phyloP scores from a whole-genome alignment of 2,888 invertebrate genomes.

The Aphidius colemani region DNA sequence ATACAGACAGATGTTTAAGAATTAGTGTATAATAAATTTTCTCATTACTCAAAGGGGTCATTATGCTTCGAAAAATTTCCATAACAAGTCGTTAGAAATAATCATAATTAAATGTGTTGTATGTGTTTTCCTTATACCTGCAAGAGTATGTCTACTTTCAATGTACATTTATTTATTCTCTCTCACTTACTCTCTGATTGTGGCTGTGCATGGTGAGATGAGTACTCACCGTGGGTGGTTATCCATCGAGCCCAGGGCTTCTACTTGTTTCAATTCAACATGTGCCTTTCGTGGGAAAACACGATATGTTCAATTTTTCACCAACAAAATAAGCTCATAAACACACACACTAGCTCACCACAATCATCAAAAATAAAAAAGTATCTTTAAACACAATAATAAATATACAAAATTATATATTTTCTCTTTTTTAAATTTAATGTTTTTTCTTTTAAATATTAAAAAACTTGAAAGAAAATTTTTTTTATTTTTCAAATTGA shows the following conservation, averaged over 20 bases:
- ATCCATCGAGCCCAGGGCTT: background rate
- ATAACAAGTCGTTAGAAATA: conserved; percentile 51
- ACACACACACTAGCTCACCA: no score
- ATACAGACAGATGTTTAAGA: no score
- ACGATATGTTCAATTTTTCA: background rate
- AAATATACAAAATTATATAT: no score
- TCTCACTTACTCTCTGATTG: no score
- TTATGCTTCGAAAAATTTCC: conserved; percentile 56
- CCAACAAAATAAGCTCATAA: no score
- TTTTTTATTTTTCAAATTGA: no score
- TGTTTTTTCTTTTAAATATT: no score
- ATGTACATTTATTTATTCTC: conserved; percentile 2
- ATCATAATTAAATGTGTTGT: conserved; percentile 31
- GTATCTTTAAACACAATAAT: no score
- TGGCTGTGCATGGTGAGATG: background rate
- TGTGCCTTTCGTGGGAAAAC: conserved; percentile 2
- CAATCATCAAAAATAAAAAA: no score
- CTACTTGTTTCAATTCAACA: no score
- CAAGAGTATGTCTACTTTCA: background rate
- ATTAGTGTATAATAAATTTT: conserved; percentile 22
- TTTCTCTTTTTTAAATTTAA: no score
- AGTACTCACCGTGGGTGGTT: conserved; percentile 13
- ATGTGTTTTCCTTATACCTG: background rate
- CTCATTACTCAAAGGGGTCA: conserved; percentile 50
- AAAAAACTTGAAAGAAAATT: no score